Evolutionary conservation across 1,140 invertebrate genomes (phyloP).

Genomic region (Drosophila insularis): DNA sequence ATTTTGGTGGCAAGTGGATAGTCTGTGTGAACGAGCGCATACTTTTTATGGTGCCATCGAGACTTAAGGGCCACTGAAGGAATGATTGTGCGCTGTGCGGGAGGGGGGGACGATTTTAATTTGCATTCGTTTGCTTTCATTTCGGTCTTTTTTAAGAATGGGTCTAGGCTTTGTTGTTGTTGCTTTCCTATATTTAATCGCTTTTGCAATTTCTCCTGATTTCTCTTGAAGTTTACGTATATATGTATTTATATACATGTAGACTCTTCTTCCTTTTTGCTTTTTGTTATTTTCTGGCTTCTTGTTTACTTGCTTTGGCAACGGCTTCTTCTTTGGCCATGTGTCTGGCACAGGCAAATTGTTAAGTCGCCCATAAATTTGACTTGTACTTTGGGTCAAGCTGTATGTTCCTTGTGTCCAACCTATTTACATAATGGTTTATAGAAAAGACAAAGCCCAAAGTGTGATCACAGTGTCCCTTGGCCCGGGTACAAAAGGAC

Average conservation of each 20-base stretch:
- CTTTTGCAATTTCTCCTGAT: slow-evolving; percentile 73
- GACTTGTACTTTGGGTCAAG: slow-evolving; percentile 61
- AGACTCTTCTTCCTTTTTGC: neutral
- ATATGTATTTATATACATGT: too few species aligned
- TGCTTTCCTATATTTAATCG: slow-evolving; percentile 74
- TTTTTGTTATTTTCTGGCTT: neutral
- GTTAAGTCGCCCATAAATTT: slow-evolving; percentile 82
- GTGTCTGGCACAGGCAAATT: slow-evolving; percentile 50
- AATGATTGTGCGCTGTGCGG: neutral
- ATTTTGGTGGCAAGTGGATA: slow-evolving; percentile 43
- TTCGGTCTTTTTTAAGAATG: slow-evolving; percentile 35
- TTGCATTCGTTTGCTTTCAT: slow-evolving; percentile 81
- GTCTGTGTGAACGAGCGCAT: slow-evolving; percentile 56
- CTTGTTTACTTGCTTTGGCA: slow-evolving; percentile 34
- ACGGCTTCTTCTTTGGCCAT: slow-evolving; percentile 10
- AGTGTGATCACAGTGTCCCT: slow-evolving; percentile 17
- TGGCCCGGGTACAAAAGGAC: slow-evolving; percentile 26
- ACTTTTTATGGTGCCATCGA: slow-evolving; percentile 68
- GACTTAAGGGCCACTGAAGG: slow-evolving; percentile 15
- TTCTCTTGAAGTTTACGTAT: slow-evolving; percentile 54
- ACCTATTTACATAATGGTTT: slow-evolving; percentile 80
- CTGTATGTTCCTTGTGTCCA: slow-evolving; percentile 37
- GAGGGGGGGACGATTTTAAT: slow-evolving; percentile 70
- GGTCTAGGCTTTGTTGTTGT: slow-evolving; percentile 40
- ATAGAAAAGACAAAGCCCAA: slow-evolving; percentile 73